Evolutionary conservation across 2,797 vertebrate species (phyloP).

Genomic region (Anguilla anguilla): DNA sequence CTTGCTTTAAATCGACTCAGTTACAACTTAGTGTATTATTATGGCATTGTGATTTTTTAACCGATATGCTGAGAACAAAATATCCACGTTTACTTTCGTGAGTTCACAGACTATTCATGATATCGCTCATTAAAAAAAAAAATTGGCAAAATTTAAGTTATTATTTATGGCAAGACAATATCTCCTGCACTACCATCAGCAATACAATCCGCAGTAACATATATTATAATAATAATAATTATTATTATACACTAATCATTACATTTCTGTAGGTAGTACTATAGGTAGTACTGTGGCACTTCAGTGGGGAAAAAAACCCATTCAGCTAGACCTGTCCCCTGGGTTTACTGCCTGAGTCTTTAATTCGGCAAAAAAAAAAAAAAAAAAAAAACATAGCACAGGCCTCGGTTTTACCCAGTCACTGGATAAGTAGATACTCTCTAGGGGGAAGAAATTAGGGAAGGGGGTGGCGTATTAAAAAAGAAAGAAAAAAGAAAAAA

Average conservation of each 20-base stretch:
- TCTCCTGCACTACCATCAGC: not conserved
- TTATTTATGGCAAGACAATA: not conserved
- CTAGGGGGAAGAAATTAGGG: slow-evolving; percentile 73
- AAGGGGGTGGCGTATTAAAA: slow-evolving; percentile 70
- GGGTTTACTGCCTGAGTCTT: slow-evolving; percentile 74
- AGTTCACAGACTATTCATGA: not conserved
- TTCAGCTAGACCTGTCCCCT: slow-evolving; percentile 68
- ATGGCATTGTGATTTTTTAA: not conserved
- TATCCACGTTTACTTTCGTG: not conserved
- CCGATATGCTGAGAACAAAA: not conserved
- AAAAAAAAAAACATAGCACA: slow-evolving; percentile 63
- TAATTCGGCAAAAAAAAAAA: slow-evolving; percentile 59
- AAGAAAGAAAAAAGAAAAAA: slow-evolving; percentile 53
- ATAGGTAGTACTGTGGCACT: slow-evolving; percentile 43
- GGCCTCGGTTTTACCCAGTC: slow-evolving; percentile 76
- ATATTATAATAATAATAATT: not conserved
- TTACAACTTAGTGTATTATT: not conserved
- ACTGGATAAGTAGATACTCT: slow-evolving; percentile 80
- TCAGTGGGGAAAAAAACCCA: slow-evolving; percentile 52
- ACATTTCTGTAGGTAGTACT: not conserved
- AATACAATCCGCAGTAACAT: not conserved
- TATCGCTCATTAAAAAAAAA: not conserved
- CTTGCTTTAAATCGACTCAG: not conserved
- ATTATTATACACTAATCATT: not conserved
- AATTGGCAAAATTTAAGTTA: not conserved